Percentiles rank a stretch among this genome's conserved stretches.
Evolutionary conservation across 53 echinoderm and acorn worm genomes (phyloP).

Genomic region (Echinarachnius parma): DNA sequence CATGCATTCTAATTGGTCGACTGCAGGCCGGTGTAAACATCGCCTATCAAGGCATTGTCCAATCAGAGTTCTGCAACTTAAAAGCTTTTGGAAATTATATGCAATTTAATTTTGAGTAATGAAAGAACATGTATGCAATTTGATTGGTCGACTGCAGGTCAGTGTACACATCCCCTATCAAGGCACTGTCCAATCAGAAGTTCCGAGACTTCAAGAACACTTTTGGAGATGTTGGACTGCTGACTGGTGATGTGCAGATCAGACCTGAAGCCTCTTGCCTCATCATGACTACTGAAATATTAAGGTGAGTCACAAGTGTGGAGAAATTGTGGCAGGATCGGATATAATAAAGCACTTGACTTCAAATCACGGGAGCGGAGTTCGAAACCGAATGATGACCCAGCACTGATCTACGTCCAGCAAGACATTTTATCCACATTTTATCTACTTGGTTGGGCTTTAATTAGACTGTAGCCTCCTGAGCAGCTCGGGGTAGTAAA

Average conservation of each 20-base stretch:
- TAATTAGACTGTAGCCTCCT: too few relatives aligned
- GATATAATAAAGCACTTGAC: too few relatives aligned
- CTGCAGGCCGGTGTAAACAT: slow-evolving; percentile 86
- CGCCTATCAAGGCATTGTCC: slow-evolving; percentile 97
- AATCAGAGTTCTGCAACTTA: slow-evolving; percentile 98
- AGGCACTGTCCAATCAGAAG: slow-evolving; percentile 98
- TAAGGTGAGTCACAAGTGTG: slow-evolving; percentile 46
- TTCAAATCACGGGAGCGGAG: too few relatives aligned
- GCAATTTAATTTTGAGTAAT: not conserved
- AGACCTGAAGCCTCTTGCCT: slow-evolving; percentile 85
- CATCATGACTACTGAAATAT: slow-evolving; percentile 98
- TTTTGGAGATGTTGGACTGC: slow-evolving; percentile 86
- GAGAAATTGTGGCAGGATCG: too few relatives aligned
- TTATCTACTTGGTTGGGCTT: too few relatives aligned
- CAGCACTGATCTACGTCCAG: too few relatives aligned
- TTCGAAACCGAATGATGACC: too few relatives aligned
- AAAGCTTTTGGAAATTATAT: too few relatives aligned
- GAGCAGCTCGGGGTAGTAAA: too few relatives aligned
- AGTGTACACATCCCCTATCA: slow-evolving; percentile 97
- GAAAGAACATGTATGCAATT: slow-evolving; percentile 68
- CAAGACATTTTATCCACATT: too few relatives aligned
- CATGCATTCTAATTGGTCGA: not conserved
- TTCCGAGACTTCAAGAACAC: slow-evolving; percentile 90
- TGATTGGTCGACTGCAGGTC: slow-evolving; percentile 44
- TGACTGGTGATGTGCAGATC: slow-evolving; percentile 97